Conservation (phyloP, 2,797 vertebrate species). For the Synanceia verrucosa region DNA sequence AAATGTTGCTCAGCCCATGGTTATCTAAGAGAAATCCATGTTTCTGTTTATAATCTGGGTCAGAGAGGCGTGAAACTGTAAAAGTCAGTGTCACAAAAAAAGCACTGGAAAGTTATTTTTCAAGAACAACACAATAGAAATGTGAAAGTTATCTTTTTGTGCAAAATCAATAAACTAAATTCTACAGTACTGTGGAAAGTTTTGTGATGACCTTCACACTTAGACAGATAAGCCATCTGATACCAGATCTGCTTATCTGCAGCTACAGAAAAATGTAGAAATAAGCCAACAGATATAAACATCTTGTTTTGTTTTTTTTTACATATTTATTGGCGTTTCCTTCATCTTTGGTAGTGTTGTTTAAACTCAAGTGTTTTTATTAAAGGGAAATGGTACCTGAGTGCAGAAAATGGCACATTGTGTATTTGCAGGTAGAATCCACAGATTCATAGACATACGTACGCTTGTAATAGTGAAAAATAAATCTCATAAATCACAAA, state of each 20-base stretch:
- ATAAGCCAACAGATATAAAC: constrained; percentile 10
- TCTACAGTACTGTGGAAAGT: constrained; percentile 53
- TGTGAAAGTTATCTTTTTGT: constrained; percentile 72
- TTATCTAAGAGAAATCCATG: constrained; percentile 38
- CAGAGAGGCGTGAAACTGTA: constrained; percentile 41
- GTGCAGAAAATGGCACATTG: constrained; percentile 66
- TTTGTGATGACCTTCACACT: constrained; percentile 59
- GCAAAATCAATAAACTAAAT: constrained; percentile 73
- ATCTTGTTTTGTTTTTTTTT: constrained; percentile 36
- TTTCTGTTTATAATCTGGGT: constrained; percentile 55
- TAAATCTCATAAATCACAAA: constrained; percentile 46
- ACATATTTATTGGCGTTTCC: constrained; percentile 71
- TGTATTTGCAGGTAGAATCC: constrained; percentile 50
- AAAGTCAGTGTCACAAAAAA: constrained; percentile 55
- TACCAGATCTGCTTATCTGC: not conserved
- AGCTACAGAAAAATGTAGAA: not conserved
- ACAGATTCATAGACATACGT: constrained; percentile 40
- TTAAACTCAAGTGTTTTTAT: constrained; percentile 38
- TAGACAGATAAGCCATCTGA: not conserved
- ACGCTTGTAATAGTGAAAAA: constrained; percentile 43
- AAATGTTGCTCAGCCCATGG: constrained; percentile 59
- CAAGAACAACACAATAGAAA: constrained; percentile 44
- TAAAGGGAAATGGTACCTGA: constrained; percentile 65
- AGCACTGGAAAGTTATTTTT: constrained; percentile 44
- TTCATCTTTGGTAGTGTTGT: constrained; percentile 38